These are phyloP conservation scores for Acrocera orbiculus DNA, from an alignment of 2,888 invertebrate species.

Conservation along the genomic window DNA sequence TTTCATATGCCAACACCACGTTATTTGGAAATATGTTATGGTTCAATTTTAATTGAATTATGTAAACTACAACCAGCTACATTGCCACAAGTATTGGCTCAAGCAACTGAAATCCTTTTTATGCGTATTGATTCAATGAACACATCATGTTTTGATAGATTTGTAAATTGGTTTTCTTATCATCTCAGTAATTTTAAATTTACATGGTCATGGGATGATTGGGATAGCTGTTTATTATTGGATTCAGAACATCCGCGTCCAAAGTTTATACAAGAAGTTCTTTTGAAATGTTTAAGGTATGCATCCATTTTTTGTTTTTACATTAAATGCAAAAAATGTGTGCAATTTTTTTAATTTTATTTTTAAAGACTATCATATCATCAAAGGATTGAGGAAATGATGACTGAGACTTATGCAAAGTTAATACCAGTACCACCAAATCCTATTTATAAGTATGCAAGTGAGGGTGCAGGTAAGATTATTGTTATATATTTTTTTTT, in stretches of 20 bases:
- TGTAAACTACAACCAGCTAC: conserved; percentile 93
- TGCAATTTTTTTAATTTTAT: conserved; percentile 1
- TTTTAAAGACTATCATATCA: conserved; percentile 70
- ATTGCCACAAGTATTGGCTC: conserved; percentile 94
- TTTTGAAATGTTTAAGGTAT: conserved; percentile 77
- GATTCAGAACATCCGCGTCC: conserved; percentile 84
- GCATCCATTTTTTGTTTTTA: conserved; percentile 4
- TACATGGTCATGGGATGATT: conserved; percentile 97
- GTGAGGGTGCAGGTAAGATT: conserved; percentile 73
- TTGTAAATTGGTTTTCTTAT: conserved; percentile 94
- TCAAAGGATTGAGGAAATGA: conserved; percentile 80
- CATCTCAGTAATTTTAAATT: conserved; percentile 99
- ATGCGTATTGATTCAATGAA: conserved; percentile 95
- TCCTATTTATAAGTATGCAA: conserved; percentile 77
- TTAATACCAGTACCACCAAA: conserved; percentile 73
- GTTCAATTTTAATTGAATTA: conserved; percentile 86
- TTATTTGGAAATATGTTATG: conserved; percentile 83
- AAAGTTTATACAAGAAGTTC: conserved; percentile 82
- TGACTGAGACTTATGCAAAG: conserved; percentile 69
- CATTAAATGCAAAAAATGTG: not conserved
- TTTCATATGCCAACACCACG: conserved; percentile 83
- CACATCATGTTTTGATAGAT: conserved; percentile 88
- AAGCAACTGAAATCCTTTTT: conserved; percentile 93
- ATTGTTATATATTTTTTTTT: not conserved
- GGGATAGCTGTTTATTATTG: conserved; percentile 71